Conservation (phyloP, 2,888 invertebrate species). For the Yponomeuta sedellus region DNA sequence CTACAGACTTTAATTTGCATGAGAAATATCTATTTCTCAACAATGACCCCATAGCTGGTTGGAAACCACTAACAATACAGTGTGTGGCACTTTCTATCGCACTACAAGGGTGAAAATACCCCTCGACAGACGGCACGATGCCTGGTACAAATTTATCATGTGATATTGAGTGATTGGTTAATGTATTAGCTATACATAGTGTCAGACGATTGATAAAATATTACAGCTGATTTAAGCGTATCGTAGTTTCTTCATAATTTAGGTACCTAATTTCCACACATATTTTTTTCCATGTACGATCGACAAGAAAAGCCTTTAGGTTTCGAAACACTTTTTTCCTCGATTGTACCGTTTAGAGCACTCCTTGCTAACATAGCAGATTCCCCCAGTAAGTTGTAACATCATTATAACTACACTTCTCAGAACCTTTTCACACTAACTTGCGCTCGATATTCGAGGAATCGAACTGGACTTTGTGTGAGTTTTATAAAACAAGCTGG, state of each 20-base stretch:
- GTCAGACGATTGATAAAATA: slow-evolving; percentile 3
- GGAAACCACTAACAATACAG: too few species aligned
- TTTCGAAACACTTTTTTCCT: neutral
- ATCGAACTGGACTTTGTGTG: neutral
- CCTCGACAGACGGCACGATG: too few species aligned
- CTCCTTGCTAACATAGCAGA: neutral
- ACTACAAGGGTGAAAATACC: too few species aligned
- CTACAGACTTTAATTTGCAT: too few species aligned
- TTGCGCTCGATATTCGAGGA: neutral
- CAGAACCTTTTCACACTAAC: neutral
- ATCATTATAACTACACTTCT: neutral
- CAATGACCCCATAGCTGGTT: too few species aligned
- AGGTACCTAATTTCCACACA: neutral
- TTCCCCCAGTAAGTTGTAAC: neutral
- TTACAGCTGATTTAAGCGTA: slow-evolving; percentile 1
- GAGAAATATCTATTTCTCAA: too few species aligned
- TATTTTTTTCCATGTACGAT: neutral
- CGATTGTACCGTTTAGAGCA: neutral
- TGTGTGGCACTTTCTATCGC: too few species aligned
- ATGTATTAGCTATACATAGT: neutral
- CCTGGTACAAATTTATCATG: neutral
- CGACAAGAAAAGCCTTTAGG: neutral
- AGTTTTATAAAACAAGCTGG: neutral
- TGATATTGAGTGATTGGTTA: neutral
- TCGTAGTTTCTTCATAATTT: slow-evolving; percentile 2